Evolutionary conservation across 2,888 invertebrate species (phyloP).

Genomic region (Arctia plantaginis): DNA sequence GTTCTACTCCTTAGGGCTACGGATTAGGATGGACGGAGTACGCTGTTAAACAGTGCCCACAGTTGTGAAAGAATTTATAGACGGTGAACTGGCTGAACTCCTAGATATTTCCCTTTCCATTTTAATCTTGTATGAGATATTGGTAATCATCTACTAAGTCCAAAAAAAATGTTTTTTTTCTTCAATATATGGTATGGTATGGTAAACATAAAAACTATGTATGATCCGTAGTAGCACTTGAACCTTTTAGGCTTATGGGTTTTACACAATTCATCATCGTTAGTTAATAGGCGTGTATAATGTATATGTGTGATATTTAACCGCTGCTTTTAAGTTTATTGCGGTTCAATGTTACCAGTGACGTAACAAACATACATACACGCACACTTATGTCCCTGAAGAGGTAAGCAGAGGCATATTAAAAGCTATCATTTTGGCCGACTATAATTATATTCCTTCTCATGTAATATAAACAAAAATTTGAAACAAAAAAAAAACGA

Average conservation of each 20-base stretch:
- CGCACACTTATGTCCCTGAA: neutral
- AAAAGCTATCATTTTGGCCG: neutral
- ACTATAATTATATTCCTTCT: no score
- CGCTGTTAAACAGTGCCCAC: no score
- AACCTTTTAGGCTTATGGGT: conserved; percentile 11
- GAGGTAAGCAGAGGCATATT: neutral
- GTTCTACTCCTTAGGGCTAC: no score
- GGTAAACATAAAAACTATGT: neutral
- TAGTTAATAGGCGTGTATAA: conserved; percentile 9
- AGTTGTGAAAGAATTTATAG: no score
- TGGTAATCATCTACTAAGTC: neutral
- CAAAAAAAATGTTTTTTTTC: neutral
- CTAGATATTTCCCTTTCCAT: no score
- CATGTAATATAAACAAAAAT: no score
- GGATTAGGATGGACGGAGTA: no score
- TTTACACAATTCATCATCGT: conserved; percentile 11
- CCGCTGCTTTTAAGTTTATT: conserved; percentile 11
- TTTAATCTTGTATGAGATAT: neutral
- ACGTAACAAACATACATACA: neutral
- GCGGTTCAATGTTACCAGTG: neutral
- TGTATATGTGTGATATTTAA: neutral
- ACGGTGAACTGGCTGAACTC: no score
- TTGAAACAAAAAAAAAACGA: no score
- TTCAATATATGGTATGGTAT: neutral
- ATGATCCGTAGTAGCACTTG: neutral